Conservation (phyloP, 2,888 invertebrate genomes). For the Tryphoninae sp. region DNA sequence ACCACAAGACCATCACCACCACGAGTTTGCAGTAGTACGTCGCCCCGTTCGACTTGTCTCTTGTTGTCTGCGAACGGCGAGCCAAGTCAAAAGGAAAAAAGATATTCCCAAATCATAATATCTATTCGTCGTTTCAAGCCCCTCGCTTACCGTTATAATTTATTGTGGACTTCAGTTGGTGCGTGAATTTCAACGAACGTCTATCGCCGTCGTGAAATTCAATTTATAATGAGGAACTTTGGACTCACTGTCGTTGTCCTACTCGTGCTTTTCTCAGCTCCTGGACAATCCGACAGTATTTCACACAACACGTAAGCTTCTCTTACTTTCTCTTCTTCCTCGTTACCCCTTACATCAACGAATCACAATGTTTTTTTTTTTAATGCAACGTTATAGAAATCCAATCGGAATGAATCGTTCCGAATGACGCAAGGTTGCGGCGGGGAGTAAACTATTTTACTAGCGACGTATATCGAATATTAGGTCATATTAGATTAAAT, state of each 20-base stretch:
- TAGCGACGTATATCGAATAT: no score
- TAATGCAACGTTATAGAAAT: slow-evolving; percentile 11
- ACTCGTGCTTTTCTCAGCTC: slow-evolving; percentile 73
- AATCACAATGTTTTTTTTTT: background rate
- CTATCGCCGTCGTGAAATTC: slow-evolving; percentile 40
- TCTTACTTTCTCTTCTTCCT: background rate
- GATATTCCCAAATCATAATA: background rate
- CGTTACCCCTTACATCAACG: background rate
- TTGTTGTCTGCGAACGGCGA: slow-evolving; percentile 10
- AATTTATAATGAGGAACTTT: slow-evolving; percentile 75
- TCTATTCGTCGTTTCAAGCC: background rate
- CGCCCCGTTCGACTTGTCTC: slow-evolving; percentile 49
- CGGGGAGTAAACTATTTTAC: no score
- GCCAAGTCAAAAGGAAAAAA: slow-evolving; percentile 12
- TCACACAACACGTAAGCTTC: slow-evolving; percentile 76
- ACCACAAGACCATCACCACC: slow-evolving; percentile 37
- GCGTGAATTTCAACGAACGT: background rate
- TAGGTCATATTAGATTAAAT: no score
- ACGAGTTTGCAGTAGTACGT: slow-evolving; percentile 58
- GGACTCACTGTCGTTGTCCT: slow-evolving; percentile 70
- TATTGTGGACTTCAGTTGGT: background rate
- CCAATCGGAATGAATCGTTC: no score
- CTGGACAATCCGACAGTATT: slow-evolving; percentile 73
- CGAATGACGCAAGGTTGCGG: no score
- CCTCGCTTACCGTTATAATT: background rate